Percentiles rank a stretch among this genome's conserved stretches.
Evolutionary conservation across 1,140 invertebrate species (phyloP).

Genomic region (Bicyclus anynana): DNA sequence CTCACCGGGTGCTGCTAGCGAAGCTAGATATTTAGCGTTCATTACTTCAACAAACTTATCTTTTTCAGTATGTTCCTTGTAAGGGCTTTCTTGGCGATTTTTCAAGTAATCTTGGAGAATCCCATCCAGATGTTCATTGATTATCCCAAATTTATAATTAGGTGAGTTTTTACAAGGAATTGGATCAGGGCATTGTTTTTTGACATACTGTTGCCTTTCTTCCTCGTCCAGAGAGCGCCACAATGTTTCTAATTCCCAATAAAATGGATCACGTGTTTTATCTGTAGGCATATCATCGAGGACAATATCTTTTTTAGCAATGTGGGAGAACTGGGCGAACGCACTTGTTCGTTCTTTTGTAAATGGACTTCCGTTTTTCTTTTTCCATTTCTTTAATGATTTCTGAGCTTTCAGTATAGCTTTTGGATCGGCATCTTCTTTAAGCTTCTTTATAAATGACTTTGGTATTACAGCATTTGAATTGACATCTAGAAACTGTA

Average conservation of each 20-base stretch:
- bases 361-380: slow-evolving; percentile 74
- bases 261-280: slow-evolving; percentile 59
- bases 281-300: slow-evolving; percentile 49
- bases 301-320: slow-evolving; percentile 46
- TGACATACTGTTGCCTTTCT: slow-evolving; percentile 74
- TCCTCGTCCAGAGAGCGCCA: slow-evolving; percentile 80
- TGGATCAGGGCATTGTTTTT: slow-evolving; percentile 84
- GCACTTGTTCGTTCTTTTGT: slow-evolving; percentile 59
- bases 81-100: slow-evolving; percentile 40
- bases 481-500: slow-evolving; percentile 91
- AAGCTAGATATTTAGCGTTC: slow-evolving; percentile 86
- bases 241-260: slow-evolving; percentile 79
- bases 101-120: slow-evolving; percentile 83
- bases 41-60: slow-evolving; percentile 84
- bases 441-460: slow-evolving; percentile 78
- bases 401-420: slow-evolving; percentile 73
- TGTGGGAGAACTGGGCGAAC: slow-evolving; percentile 45
- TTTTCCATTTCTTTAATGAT: slow-evolving; percentile 80
- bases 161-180: slow-evolving; percentile 83
- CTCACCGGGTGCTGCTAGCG: slow-evolving; percentile 93
- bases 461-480: slow-evolving; percentile 80
- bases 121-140: slow-evolving; percentile 87
- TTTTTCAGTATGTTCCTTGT: slow-evolving; percentile 62
- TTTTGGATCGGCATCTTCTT: slow-evolving; percentile 68
- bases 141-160: slow-evolving; percentile 87